Conservation (phyloP, 2,797 vertebrate genomes). For the Uromys caudimaculatus region DNA sequence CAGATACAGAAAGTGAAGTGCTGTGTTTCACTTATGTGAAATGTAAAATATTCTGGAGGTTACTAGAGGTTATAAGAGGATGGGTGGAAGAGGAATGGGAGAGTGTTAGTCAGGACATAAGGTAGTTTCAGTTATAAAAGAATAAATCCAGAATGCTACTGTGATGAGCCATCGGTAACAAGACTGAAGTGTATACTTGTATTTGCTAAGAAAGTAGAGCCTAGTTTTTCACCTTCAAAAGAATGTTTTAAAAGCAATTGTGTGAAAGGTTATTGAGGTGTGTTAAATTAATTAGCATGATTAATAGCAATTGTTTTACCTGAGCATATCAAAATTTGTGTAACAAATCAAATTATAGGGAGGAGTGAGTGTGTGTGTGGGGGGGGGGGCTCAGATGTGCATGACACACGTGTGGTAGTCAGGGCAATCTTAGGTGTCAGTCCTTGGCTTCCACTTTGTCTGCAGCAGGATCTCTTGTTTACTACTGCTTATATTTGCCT, state of each 20-base stretch:
- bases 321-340: neutral
- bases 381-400: too few species aligned
- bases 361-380: neutral
- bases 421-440: neutral
- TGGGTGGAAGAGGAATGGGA: neutral
- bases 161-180: neutral
- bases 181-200: neutral
- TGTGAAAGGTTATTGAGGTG: neutral
- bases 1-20: neutral
- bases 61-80: neutral
- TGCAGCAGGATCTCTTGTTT: neutral
- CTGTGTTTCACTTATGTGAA: neutral
- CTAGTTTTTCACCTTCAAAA: neutral
- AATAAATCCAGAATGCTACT: neutral
- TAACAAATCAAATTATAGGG: neutral
- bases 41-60: neutral
- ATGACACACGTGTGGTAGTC: neutral
- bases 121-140: neutral
- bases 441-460: neutral
- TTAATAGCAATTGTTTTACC: neutral
- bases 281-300: neutral
- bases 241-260: neutral
- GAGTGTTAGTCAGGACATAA: neutral
- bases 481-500: neutral
- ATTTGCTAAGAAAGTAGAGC: neutral